Percentiles rank a stretch among this genome's conserved stretches.
phyloP scores from a whole-genome alignment of 2,888 invertebrate genomes.

The Peribatodes rhomboidaria region DNA sequence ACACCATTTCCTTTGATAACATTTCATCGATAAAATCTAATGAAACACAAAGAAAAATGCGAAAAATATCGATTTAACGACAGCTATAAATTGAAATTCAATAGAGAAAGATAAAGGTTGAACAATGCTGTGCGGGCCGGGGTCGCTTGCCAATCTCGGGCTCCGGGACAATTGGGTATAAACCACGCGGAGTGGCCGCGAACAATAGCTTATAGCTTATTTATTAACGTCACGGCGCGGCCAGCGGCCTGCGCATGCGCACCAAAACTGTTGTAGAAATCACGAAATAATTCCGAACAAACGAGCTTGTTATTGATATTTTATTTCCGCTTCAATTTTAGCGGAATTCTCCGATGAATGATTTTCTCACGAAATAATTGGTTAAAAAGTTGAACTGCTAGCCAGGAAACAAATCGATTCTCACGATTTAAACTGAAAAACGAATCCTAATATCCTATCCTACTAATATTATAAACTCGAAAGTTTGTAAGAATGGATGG shows the following conservation, averaged over 20 bases:
- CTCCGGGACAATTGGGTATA: constrained; percentile 69
- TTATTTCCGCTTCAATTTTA: constrained; percentile 59
- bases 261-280: constrained; percentile 44
- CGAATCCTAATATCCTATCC: too few relatives aligned
- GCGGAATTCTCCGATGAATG: constrained; percentile 29
- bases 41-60: constrained; percentile 59
- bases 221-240: constrained; percentile 56
- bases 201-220: constrained; percentile 73
- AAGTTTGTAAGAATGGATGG: too few relatives aligned
- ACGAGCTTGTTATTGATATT: constrained; percentile 79
- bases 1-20: constrained; percentile 41
- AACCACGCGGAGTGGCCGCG: constrained; percentile 70
- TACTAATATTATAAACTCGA: too few relatives aligned
- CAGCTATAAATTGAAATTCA: constrained; percentile 62
- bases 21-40: constrained; percentile 43
- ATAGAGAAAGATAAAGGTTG: constrained; percentile 61
- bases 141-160: constrained; percentile 45
- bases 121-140: constrained; percentile 45
- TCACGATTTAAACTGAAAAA: too few relatives aligned
- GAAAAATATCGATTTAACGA: constrained; percentile 66
- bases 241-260: constrained; percentile 34
- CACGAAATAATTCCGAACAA: constrained; percentile 70
- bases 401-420: too few relatives aligned
- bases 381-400: background rate
- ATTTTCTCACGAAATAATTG: constrained; percentile 23